Evolutionary conservation across 2,888 invertebrate genomes (phyloP).

Genomic region (Chouioia cunea): DNA sequence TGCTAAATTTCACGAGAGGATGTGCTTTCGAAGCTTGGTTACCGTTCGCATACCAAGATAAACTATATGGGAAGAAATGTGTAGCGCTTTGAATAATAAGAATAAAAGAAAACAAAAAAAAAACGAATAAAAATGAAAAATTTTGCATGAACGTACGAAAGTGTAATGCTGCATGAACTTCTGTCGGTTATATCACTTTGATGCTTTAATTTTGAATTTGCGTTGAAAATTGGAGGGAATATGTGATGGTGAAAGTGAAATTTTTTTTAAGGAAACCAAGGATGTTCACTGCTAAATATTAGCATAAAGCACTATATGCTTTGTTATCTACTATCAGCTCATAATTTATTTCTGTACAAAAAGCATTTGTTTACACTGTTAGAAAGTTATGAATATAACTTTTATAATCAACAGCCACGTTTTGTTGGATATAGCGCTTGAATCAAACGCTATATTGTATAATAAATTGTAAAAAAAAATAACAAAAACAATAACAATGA

Average conservation of each 20-base stretch:
- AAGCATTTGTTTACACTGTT: constrained; percentile 4
- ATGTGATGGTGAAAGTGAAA: constrained; percentile 9
- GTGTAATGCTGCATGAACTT: constrained; percentile 9
- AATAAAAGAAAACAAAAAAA: background rate
- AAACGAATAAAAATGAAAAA: constrained; percentile 11
- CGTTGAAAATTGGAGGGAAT: constrained; percentile 1
- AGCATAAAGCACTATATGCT: constrained; percentile 1
- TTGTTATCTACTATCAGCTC: constrained; percentile 25
- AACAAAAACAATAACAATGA: too few relatives aligned
- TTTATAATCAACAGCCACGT: constrained; percentile 4
- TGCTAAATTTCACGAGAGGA: constrained; percentile 35
- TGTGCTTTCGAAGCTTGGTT: constrained; percentile 42
- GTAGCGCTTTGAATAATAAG: background rate
- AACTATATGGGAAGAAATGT: constrained; percentile 12
- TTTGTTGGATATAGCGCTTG: constrained; percentile 16
- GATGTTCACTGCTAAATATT: constrained; percentile 46
- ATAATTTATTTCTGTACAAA: constrained; percentile 22
- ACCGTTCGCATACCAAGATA: constrained; percentile 37
- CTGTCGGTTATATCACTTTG: too few relatives aligned
- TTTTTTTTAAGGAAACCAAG: constrained; percentile 16
- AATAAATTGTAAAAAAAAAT: constrained; percentile 9
- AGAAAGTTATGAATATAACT: constrained; percentile 4
- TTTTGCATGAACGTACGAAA: constrained; percentile 13
- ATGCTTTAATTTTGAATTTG: constrained; percentile 17
- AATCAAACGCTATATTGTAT: constrained; percentile 2